Evolutionary conservation across 2,113 vertebrate species (phyloP).

Genomic region (Micromys minutus): DNA sequence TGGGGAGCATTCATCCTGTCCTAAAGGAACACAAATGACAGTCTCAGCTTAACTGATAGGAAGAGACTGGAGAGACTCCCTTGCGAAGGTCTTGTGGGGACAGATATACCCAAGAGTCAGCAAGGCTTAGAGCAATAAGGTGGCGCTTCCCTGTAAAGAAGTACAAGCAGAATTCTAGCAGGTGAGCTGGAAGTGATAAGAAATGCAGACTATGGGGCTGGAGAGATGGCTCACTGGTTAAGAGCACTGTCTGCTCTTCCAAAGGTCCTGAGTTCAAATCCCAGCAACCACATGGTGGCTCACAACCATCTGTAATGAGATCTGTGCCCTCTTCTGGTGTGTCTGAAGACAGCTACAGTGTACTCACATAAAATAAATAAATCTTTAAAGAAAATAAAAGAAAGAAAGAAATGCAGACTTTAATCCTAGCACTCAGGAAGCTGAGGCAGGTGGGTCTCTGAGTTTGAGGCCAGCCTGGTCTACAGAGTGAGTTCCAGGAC

Average conservation of each 20-base stretch:
- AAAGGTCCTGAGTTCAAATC: too few species aligned
- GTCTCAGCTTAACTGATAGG: neutral
- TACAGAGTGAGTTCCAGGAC: neutral
- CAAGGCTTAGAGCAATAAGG: neutral
- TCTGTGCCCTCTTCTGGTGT: too few species aligned
- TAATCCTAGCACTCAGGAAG: neutral
- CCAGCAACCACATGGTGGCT: too few species aligned
- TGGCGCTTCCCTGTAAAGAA: constrained; percentile 1
- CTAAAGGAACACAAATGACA: neutral
- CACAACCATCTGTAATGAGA: too few species aligned
- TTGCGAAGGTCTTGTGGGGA: neutral
- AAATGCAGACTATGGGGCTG: neutral
- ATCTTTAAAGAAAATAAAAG: too few species aligned
- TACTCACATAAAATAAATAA: too few species aligned
- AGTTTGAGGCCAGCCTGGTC: neutral
- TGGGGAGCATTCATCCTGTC: neutral
- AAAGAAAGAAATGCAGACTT: neutral
- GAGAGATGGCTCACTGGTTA: too few species aligned
- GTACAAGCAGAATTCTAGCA: neutral
- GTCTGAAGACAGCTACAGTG: too few species aligned
- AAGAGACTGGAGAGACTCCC: neutral
- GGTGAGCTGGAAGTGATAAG: neutral
- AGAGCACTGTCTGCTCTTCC: too few species aligned
- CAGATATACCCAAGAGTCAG: neutral
- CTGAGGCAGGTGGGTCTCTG: neutral